Percentiles rank a stretch among this genome's conserved stretches.
These are phyloP conservation scores for Merluccius polli DNA, from an alignment of 2,797 vertebrate species.

Conservation along the genomic window DNA sequence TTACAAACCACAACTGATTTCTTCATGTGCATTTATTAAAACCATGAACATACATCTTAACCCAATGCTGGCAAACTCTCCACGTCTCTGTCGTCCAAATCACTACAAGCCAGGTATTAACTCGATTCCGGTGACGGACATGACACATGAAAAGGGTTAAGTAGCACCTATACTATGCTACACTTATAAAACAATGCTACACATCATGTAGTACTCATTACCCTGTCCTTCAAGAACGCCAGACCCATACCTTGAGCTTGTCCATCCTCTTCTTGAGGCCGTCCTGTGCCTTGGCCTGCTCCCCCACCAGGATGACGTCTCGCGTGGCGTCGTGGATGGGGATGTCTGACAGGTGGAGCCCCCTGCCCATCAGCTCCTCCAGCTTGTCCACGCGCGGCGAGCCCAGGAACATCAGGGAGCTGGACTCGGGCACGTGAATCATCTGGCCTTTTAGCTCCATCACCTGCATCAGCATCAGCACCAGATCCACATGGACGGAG, in stretches of 20 bases:
- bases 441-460: slow-evolving; percentile 99
- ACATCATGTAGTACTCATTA: too few species aligned
- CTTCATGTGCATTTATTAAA: background rate
- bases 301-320: slow-evolving; percentile 94
- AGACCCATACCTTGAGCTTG: slow-evolving; percentile 81
- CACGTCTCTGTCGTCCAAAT: background rate
- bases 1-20: background rate
- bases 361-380: slow-evolving; percentile 96
- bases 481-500: background rate
- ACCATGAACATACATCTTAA: background rate
- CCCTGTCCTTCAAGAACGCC: too few species aligned
- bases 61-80: background rate
- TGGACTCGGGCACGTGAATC: slow-evolving; percentile 94
- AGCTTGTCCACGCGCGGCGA: slow-evolving; percentile 96
- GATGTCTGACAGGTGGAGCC: slow-evolving; percentile 94
- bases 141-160: too few species aligned
- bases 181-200: background rate
- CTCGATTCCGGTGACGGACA: background rate
- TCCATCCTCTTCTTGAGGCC: slow-evolving; percentile 98
- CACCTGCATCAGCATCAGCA: slow-evolving; percentile 69
- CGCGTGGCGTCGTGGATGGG: slow-evolving; percentile 96
- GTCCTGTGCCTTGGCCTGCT: slow-evolving; percentile 97
- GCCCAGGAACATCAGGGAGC: slow-evolving; percentile 91
- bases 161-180: background rate
- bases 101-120: background rate